These are phyloP conservation scores for Pelodytes ibericus DNA, from an alignment of 2,797 vertebrate genomes.

Conservation along the genomic window DNA sequence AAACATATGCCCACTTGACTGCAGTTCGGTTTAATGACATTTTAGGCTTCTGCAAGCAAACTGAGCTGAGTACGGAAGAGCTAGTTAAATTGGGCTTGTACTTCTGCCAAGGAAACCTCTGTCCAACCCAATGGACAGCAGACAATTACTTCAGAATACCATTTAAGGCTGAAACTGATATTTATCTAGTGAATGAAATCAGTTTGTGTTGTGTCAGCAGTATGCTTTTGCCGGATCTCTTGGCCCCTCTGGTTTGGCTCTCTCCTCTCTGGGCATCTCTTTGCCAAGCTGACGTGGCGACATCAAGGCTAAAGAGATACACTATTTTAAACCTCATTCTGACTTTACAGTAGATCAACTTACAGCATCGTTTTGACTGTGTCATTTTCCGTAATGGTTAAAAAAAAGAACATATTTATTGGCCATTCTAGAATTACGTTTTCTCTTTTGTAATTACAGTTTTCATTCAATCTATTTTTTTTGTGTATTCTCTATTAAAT, in stretches of 20 bases:
- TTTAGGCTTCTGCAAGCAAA: constrained; percentile 71
- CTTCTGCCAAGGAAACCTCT: constrained; percentile 66
- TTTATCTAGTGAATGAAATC: constrained; percentile 77
- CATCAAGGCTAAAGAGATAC: constrained; percentile 55
- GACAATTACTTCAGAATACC: constrained; percentile 69
- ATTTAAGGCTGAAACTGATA: constrained; percentile 71
- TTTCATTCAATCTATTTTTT: background rate
- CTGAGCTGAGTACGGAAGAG: constrained; percentile 61
- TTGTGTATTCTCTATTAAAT: too few species aligned
- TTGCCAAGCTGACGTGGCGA: constrained; percentile 66
- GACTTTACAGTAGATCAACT: constrained; percentile 4
- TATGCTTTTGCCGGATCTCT: constrained; percentile 65
- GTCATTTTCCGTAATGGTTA: background rate
- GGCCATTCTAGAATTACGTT: background rate
- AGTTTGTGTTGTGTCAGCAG: constrained; percentile 73
- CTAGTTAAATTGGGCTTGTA: constrained; percentile 70
- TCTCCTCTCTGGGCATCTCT: constrained; percentile 59
- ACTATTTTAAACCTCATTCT: background rate
- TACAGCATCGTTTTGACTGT: background rate
- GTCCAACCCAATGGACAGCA: constrained; percentile 70
- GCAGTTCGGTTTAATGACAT: constrained; percentile 68
- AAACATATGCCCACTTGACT: constrained; percentile 66
- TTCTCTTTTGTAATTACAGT: background rate
- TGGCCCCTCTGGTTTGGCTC: constrained; percentile 64
- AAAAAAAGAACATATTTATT: background rate